phyloP scores from a whole-genome alignment of 1,140 invertebrate genomes.

The Musca domestica region DNA sequence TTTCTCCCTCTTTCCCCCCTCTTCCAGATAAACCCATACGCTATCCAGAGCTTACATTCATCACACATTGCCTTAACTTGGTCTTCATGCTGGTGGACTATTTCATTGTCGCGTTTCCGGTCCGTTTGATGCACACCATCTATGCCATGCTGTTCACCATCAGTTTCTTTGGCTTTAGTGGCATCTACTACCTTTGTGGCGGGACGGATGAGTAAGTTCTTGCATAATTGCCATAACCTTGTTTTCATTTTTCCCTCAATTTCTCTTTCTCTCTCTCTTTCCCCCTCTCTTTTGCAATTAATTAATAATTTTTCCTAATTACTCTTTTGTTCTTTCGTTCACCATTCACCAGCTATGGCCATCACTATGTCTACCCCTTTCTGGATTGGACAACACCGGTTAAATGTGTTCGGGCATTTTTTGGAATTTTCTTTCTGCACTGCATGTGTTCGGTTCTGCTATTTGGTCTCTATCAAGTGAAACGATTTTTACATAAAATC shows the following conservation, averaged over 20 bases:
- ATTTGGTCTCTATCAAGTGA: conserved; percentile 39
- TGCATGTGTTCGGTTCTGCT: conserved; percentile 38
- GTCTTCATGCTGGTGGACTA: conserved; percentile 72
- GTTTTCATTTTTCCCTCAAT: too few relatives aligned
- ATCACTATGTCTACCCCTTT: conserved; percentile 68
- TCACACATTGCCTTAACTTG: conserved; percentile 72
- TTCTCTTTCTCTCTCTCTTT: too few relatives aligned
- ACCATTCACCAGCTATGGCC: conserved; percentile 55
- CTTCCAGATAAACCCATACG: conserved; percentile 42
- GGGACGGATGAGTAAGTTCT: conserved; percentile 63
- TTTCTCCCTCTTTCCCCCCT: background rate
- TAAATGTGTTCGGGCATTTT: conserved; percentile 56
- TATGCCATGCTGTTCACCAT: conserved; percentile 63
- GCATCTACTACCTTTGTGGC: conserved; percentile 69
- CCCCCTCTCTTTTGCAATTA: too few relatives aligned
- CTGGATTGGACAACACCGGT: conserved; percentile 65
- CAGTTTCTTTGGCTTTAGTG: conserved; percentile 66
- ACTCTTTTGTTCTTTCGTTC: background rate
- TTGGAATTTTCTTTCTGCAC: conserved; percentile 58
- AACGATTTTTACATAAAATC: conserved; percentile 35
- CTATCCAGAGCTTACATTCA: conserved; percentile 60
- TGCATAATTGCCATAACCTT: too few relatives aligned
- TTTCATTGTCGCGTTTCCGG: conserved; percentile 66
- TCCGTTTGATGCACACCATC: conserved; percentile 67
- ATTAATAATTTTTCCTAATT: background rate